phyloP scores from a whole-genome alignment of 2,888 invertebrate species.

The Dermolepida albohirtum region DNA sequence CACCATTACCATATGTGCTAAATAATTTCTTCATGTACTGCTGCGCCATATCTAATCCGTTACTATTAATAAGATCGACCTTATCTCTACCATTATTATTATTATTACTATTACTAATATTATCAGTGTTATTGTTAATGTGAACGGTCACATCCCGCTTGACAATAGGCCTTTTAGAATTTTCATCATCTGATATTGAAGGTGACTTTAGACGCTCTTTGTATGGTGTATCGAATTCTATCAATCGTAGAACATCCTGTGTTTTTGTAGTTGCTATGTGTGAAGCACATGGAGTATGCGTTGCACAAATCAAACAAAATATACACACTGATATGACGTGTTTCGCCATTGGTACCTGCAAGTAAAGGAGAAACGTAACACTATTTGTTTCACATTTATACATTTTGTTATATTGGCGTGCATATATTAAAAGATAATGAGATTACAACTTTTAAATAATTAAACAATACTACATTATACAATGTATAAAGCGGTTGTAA shows the following conservation, averaged over 20 bases:
- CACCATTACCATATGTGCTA: conserved; percentile 73
- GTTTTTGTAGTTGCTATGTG: conserved; percentile 66
- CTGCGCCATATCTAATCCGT: conserved; percentile 42
- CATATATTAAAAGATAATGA: neutral
- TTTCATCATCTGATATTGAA: conserved; percentile 38
- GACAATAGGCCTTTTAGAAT: conserved; percentile 11
- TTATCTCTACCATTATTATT: conserved; percentile 19
- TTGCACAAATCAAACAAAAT: conserved; percentile 83
- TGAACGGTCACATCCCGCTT: conserved; percentile 32
- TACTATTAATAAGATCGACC: neutral
- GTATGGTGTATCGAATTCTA: conserved; percentile 46
- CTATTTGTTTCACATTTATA: neutral
- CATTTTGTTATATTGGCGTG: neutral
- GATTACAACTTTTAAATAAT: too few relatives aligned
- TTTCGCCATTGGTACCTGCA: conserved; percentile 66
- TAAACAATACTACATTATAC: too few relatives aligned
- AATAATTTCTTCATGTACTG: conserved; percentile 77
- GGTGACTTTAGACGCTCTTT: conserved; percentile 45
- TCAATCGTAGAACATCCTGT: conserved; percentile 3
- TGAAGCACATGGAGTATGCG: conserved; percentile 80
- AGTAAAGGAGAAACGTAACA: conserved; percentile 33
- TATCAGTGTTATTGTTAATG: conserved; percentile 46
- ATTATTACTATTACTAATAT: conserved; percentile 45
- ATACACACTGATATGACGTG: conserved; percentile 85
- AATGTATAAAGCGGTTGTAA: too few relatives aligned